These are phyloP conservation scores for Apamea crenata DNA, from an alignment of 2,888 invertebrate genomes.

Conservation along the genomic window DNA sequence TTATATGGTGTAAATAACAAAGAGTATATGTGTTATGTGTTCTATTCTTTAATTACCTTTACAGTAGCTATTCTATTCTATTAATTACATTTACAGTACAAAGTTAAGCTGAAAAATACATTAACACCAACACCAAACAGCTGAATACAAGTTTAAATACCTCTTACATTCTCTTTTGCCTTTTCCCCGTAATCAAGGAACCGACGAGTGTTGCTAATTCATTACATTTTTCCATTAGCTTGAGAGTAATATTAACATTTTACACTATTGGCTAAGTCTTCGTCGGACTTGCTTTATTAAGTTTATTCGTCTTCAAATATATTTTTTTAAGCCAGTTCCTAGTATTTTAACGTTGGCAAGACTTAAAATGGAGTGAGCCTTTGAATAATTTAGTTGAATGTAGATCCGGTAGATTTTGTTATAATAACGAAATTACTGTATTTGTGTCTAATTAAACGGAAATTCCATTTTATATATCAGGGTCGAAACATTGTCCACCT, in stretches of 20 bases:
- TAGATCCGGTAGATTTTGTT: neutral
- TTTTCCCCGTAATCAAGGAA: constrained; percentile 43
- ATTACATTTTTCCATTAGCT: constrained; percentile 50
- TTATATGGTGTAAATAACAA: too few relatives aligned
- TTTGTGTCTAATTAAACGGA: neutral
- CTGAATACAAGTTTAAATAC: constrained; percentile 33
- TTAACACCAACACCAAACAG: constrained; percentile 11
- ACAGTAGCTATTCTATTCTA: neutral
- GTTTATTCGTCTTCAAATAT: constrained; percentile 34
- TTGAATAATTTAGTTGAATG: neutral
- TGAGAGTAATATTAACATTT: constrained; percentile 55
- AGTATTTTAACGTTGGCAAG: neutral
- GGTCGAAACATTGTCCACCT: neutral
- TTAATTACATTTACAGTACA: neutral
- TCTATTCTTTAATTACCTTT: neutral
- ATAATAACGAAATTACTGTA: neutral
- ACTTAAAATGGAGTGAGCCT: neutral
- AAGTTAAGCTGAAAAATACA: constrained; percentile 4
- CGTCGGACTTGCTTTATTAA: constrained; percentile 17
- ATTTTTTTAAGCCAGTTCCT: constrained; percentile 9
- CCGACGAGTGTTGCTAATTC: constrained; percentile 55
- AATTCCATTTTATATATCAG: neutral
- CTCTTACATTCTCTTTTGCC: constrained; percentile 36
- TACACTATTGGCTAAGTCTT: constrained; percentile 50
- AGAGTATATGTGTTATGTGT: too few relatives aligned